Percentiles rank a stretch among this genome's conserved stretches.
These are phyloP conservation scores for Oncorhynchus nerka DNA, from an alignment of 2,113 vertebrate species.

Conservation along the genomic window DNA sequence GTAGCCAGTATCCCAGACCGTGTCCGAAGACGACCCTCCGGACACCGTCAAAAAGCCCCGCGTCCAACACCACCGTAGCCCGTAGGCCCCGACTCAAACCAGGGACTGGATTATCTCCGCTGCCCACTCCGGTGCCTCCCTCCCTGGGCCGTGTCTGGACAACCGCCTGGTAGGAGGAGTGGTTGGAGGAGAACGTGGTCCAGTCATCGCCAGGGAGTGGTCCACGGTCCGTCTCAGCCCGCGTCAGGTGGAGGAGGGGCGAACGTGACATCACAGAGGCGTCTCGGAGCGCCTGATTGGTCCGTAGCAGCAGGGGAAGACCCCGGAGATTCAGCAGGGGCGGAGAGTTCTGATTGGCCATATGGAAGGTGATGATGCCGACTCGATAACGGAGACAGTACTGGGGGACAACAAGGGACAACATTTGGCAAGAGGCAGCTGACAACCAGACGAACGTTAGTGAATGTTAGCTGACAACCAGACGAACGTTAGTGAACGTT, in stretches of 20 bases:
- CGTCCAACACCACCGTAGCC: constrained; percentile 87
- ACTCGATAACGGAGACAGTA: constrained; percentile 96
- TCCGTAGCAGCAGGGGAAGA: constrained; percentile 83
- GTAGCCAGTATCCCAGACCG: constrained; percentile 93
- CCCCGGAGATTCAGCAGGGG: constrained; percentile 81
- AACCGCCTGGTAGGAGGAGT: constrained; percentile 88
- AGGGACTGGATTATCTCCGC: constrained; percentile 48
- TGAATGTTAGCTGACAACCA: too few species aligned
- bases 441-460: too few species aligned
- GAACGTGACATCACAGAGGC: constrained; percentile 86
- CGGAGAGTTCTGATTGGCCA: constrained; percentile 90
- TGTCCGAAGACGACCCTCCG: constrained; percentile 93
- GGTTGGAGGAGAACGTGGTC: constrained; percentile 92
- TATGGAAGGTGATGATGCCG: constrained; percentile 94
- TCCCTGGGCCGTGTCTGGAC: constrained; percentile 75
- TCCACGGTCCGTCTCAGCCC: constrained; percentile 82
- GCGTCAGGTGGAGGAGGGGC: constrained; percentile 88
- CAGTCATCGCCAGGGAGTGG: constrained; percentile 90
- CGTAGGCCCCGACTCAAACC: constrained; percentile 72
- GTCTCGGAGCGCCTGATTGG: constrained; percentile 87
- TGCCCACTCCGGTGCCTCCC: constrained; percentile 47
- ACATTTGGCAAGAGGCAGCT: too few species aligned
- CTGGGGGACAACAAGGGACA: constrained; percentile 53
- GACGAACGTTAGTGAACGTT: too few species aligned
- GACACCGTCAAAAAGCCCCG: constrained; percentile 92